Evolutionary conservation across 2,113 vertebrate species (phyloP).

Genomic region (Epinephelus lanceolatus): DNA sequence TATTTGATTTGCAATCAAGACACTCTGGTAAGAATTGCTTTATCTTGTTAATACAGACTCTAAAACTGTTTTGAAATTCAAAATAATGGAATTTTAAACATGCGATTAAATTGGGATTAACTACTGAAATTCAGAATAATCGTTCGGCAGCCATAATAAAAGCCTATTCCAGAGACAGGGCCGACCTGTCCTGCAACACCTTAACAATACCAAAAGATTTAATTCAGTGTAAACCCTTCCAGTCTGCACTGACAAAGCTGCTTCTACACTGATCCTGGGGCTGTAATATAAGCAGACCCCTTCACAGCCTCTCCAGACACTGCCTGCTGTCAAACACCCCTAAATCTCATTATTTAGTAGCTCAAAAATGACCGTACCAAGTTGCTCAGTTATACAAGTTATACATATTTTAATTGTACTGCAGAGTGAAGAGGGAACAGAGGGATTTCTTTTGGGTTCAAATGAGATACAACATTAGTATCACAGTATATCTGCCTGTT

Average conservation of each 20-base stretch:
- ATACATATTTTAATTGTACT: background rate
- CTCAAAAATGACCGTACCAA: background rate
- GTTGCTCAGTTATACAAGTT: background rate
- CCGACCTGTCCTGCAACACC: background rate
- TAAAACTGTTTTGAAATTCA: too few species aligned
- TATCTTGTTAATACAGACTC: too few species aligned
- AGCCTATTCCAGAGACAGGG: too few species aligned
- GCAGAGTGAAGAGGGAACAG: background rate
- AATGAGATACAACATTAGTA: background rate
- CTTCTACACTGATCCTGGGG: background rate
- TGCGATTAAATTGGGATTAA: too few species aligned
- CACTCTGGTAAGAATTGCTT: too few species aligned
- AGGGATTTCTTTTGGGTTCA: background rate
- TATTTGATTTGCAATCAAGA: too few species aligned
- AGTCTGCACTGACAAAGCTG: background rate
- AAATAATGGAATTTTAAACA: too few species aligned
- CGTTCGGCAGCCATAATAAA: too few species aligned
- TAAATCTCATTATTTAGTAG: conserved; percentile 7
- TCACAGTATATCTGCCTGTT: background rate
- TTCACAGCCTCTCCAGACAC: background rate
- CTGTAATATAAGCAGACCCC: conserved; percentile 3
- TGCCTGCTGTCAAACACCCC: background rate
- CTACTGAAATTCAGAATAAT: too few species aligned
- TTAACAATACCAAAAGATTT: background rate
- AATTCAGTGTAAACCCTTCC: background rate